A percentile compares a stretch with the other conserved stretches of the same genome.
Conservation (phyloP, 1,140 invertebrate genomes). For the Neodiprion virginianus region DNA sequence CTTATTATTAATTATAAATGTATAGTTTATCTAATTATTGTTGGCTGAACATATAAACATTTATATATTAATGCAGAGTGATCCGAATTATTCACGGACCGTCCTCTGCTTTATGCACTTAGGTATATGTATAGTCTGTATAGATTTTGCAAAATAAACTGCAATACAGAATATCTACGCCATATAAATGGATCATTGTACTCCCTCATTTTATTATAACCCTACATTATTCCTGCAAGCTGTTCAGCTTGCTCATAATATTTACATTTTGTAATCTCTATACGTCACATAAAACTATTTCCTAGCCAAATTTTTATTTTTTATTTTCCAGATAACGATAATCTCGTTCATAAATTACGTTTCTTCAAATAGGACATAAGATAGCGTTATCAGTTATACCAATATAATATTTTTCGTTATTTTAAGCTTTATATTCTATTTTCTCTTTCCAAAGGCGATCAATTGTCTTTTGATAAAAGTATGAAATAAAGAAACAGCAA, state of each 20-base stretch:
- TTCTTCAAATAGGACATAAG: no score
- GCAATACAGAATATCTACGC: neutral
- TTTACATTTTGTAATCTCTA: no score
- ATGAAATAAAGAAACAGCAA: no score
- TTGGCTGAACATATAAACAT: neutral
- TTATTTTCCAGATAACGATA: neutral
- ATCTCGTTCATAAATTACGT: neutral
- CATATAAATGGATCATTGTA: neutral
- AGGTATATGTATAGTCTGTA: neutral
- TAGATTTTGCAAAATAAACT: conserved; percentile 2
- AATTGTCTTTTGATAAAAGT: no score
- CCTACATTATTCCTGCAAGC: no score
- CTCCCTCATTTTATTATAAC: no score
- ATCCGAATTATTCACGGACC: neutral
- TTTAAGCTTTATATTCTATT: no score
- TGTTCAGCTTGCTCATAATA: no score
- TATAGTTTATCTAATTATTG: conserved; percentile 1
- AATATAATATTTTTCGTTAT: no score
- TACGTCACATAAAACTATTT: neutral
- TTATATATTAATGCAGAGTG: neutral
- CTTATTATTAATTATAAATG: neutral
- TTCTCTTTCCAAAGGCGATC: no score
- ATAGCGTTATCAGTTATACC: no score
- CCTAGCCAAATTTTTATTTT: neutral
- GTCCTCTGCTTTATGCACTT: neutral